Base-by-base conservation (phyloP, 1,140 invertebrate genomes). In the Melitaea cinxia region DNA sequence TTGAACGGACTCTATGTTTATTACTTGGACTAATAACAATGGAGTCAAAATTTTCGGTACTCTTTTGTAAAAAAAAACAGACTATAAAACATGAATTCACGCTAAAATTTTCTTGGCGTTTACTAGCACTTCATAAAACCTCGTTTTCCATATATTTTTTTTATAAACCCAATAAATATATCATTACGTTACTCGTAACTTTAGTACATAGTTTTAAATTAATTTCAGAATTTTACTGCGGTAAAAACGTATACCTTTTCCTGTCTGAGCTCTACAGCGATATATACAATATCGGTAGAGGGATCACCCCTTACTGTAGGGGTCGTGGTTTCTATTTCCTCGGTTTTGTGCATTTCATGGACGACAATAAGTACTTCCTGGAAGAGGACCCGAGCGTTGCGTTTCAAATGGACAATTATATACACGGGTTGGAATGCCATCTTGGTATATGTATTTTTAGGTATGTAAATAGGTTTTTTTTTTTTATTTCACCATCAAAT, bases 401-500 rank as follows among this genome's bases (percentile, higher is more conserved):
- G 0, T 90, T 90, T 55, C 75, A 77, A 14, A 88, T 75, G 73
- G 85, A 90, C 54, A 88, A 90, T 55, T 90, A 75, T 49, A 64
- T 88, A n/a, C 88, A 90, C 26, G 88, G 88, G 0, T 24, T 90
- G 62, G 88, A 90, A 62, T 90, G 88, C 50, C 83, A 88, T 63
- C 37, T 80, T 0, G 78, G 80, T 3, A 63, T 90, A 52, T 90
- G 88, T 59, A 83, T 90, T 26, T 89, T 82, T 60, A 88, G 87
- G 87, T 89, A 62, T 23, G 42, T 2, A 24, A 47, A 47, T 23
- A 5, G 9, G 24, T 26, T 26, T 26, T 26, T 26, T 26, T 26
- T 26, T 26, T n/a, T n/a, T n/a, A n/a, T n/a, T n/a, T n/a, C n/a
- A n/a, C n/a, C n/a, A n/a, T n/a, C n/a, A n/a, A n/a, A n/a, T n/a